A percentile compares a stretch with the other conserved stretches of the same genome.
These are phyloP conservation scores for Gopherus flavomarginatus DNA, from an alignment of 2,113 vertebrate genomes.

Conservation along the genomic window DNA sequence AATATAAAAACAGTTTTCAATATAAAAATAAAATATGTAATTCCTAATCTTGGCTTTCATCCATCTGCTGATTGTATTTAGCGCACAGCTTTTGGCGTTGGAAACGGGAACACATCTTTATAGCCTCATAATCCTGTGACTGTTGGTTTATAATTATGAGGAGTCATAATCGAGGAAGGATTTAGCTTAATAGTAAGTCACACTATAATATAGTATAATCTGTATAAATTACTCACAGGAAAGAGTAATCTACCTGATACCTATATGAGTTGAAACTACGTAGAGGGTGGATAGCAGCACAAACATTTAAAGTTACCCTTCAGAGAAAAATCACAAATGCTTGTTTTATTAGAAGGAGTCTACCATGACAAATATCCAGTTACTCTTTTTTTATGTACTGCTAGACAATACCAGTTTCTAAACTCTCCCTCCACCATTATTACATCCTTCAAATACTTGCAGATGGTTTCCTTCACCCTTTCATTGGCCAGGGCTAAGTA, in stretches of 20 bases:
- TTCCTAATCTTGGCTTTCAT: not conserved
- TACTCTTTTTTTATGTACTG: not conserved
- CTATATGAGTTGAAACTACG: not conserved
- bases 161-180: not conserved
- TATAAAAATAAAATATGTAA: not conserved
- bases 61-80: not conserved
- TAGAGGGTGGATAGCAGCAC: not conserved
- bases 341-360: not conserved
- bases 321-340: not conserved
- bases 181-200: not conserved
- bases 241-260: not conserved
- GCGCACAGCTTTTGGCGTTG: not conserved
- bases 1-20: not conserved
- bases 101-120: not conserved
- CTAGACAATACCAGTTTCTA: fast-evolving
- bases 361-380: not conserved
- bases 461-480: not conserved
- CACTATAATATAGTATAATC: not conserved
- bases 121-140: not conserved
- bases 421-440: not conserved
- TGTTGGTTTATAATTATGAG: not conserved
- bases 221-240: not conserved
- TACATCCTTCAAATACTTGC: not conserved
- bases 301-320: not conserved
- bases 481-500: not conserved